Evolutionary conservation across 2,797 vertebrate species (phyloP).

Genomic region (Nannoperca australis): DNA sequence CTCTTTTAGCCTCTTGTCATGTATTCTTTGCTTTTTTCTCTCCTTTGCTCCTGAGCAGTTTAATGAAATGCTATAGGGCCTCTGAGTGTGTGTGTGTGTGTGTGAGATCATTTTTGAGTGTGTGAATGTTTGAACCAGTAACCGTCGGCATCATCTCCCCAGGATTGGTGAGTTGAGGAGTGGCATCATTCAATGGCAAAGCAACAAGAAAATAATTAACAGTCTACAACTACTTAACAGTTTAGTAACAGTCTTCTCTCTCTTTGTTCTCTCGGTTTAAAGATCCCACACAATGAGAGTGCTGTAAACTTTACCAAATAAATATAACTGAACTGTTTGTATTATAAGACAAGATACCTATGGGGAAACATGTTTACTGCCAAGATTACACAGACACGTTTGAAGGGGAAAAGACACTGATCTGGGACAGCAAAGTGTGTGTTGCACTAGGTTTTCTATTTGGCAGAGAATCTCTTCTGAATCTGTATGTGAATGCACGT

Average conservation of each 20-base stretch:
- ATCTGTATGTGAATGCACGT: neutral
- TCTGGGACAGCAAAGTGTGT: neutral
- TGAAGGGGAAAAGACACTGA: neutral
- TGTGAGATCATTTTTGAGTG: slow-evolving; percentile 13
- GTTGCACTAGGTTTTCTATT: neutral
- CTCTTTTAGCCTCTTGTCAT: slow-evolving; percentile 49
- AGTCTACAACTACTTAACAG: no score
- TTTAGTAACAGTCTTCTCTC: slow-evolving; percentile 12
- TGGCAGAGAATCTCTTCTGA: neutral
- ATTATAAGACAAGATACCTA: neutral
- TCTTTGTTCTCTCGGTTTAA: neutral
- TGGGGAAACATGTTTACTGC: neutral
- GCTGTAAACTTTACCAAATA: neutral
- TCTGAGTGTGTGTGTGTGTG: slow-evolving; percentile 26
- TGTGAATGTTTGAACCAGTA: slow-evolving; percentile 40
- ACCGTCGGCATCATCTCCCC: slow-evolving; percentile 44
- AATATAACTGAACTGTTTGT: neutral
- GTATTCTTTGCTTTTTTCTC: slow-evolving; percentile 51
- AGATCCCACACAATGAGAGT: neutral
- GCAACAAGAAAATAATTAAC: slow-evolving; percentile 38
- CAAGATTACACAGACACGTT: neutral
- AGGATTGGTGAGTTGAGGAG: slow-evolving; percentile 23
- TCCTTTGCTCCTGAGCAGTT: slow-evolving; percentile 43
- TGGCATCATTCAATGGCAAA: slow-evolving; percentile 43
- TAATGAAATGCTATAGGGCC: slow-evolving; percentile 55